A percentile compares a stretch with the other conserved stretches of the same genome.
These are phyloP conservation scores for Radopholus similis DNA, from an alignment of 1,140 invertebrate genomes.

Conservation along the genomic window DNA sequence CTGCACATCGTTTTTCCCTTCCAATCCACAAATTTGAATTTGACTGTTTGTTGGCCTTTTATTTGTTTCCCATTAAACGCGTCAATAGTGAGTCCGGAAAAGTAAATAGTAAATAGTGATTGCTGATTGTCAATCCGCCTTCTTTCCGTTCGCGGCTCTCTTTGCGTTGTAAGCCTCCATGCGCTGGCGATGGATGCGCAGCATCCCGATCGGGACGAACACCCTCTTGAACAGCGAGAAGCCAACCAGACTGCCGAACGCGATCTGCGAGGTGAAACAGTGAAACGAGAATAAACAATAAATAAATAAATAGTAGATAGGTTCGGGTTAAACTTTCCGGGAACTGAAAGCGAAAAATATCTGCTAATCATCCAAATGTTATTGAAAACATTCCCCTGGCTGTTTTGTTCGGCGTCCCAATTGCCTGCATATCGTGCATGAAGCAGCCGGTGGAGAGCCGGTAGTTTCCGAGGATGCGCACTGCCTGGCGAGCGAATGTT, in stretches of 20 bases:
- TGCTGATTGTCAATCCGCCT: slow-evolving; percentile 6
- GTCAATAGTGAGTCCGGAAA: not conserved
- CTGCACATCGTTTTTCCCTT: no score
- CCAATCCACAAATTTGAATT: slow-evolving; percentile 2
- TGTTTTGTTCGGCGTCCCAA: not conserved
- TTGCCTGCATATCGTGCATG: slow-evolving; percentile 55
- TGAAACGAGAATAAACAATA: slow-evolving; percentile 13
- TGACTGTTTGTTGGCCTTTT: not conserved
- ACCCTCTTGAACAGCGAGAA: slow-evolving; percentile 55
- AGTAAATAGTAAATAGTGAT: not conserved
- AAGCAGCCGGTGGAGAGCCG: slow-evolving; percentile 53
- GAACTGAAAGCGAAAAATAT: no score
- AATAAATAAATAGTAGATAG: no score
- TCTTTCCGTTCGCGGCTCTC: not conserved
- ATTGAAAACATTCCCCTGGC: not conserved
- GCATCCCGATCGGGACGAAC: slow-evolving; percentile 55
- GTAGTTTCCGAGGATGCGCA: slow-evolving; percentile 49
- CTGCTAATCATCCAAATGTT: not conserved
- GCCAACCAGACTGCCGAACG: slow-evolving; percentile 47
- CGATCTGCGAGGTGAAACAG: slow-evolving; percentile 29
- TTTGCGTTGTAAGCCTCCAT: slow-evolving; percentile 26
- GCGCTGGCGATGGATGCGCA: slow-evolving; percentile 40
- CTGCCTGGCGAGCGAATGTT: slow-evolving; percentile 52
- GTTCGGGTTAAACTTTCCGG: no score
- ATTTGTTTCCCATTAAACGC: not conserved